Conservation (phyloP, 2,113 vertebrate species). For the Misgurnus mizolepis region DNA sequence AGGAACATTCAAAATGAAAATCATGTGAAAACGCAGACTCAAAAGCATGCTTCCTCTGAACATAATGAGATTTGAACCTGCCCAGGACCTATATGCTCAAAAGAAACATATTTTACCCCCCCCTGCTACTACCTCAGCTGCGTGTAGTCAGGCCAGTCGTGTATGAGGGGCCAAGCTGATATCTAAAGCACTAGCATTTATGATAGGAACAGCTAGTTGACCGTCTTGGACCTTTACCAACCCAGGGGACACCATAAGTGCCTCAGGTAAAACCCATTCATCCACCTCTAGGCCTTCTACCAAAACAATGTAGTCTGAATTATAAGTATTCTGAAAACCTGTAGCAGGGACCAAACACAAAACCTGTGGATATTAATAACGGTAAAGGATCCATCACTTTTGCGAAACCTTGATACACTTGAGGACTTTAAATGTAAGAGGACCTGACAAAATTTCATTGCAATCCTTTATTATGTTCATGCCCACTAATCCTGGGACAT, state of each 20-base stretch:
- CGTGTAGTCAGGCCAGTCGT: background rate
- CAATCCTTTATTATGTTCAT: background rate
- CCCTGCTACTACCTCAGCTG: background rate
- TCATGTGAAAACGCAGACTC: background rate
- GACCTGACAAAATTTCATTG: background rate
- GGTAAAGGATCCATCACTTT: background rate
- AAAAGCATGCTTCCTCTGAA: background rate
- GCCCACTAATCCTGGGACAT: background rate
- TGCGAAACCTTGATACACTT: background rate
- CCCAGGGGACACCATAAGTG: background rate
- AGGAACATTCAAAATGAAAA: background rate
- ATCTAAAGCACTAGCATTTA: background rate
- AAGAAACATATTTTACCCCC: background rate
- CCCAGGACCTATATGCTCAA: background rate
- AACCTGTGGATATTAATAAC: background rate
- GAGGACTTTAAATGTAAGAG: background rate
- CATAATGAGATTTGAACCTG: background rate
- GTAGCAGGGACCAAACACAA: background rate
- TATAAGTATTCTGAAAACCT: background rate
- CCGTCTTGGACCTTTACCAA: background rate
- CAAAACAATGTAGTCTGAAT: too few species aligned
- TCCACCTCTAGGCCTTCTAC: background rate
- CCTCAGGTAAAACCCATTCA: background rate
- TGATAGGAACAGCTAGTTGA: background rate
- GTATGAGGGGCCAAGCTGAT: background rate